phyloP scores from a whole-genome alignment of 2,888 invertebrate genomes.

The Bimastos eiseni region DNA sequence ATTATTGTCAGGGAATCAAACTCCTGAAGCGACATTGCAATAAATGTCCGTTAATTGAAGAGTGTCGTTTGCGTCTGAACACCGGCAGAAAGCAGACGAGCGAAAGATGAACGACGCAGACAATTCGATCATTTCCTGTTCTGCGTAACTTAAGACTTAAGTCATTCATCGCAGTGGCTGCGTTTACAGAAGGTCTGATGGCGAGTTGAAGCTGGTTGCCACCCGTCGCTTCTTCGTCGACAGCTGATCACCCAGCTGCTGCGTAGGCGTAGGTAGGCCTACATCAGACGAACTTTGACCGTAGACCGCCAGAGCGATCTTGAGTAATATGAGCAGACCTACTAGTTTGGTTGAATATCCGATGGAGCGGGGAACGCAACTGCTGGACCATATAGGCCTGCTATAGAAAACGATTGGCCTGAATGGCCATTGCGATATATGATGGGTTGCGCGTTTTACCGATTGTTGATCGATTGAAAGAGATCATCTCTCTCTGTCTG shows the following conservation, averaged over 20 bases:
- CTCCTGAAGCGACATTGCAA: background rate
- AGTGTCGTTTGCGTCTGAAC: background rate
- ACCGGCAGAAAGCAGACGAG: background rate
- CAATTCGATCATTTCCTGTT: background rate
- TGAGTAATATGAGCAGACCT: background rate
- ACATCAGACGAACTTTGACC: background rate
- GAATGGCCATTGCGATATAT: too few relatives aligned
- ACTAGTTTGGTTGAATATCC: too few relatives aligned
- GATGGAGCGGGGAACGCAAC: background rate
- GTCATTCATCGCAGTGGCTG: background rate
- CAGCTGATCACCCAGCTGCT: too few relatives aligned
- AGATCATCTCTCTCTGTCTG: too few relatives aligned
- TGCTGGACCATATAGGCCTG: too few relatives aligned
- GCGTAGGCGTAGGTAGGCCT: too few relatives aligned
- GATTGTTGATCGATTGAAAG: too few relatives aligned
- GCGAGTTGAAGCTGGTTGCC: background rate
- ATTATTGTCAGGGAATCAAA: background rate
- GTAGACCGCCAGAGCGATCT: background rate
- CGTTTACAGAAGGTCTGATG: background rate
- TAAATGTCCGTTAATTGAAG: background rate
- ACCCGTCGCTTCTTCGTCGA: background rate
- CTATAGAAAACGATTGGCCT: too few relatives aligned
- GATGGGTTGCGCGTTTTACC: too few relatives aligned
- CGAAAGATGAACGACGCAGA: background rate
- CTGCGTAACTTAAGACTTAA: background rate